Percentiles rank a stretch among this genome's conserved stretches.
Conservation (phyloP, 2,888 invertebrate species). For the Calameuta filiformis region DNA sequence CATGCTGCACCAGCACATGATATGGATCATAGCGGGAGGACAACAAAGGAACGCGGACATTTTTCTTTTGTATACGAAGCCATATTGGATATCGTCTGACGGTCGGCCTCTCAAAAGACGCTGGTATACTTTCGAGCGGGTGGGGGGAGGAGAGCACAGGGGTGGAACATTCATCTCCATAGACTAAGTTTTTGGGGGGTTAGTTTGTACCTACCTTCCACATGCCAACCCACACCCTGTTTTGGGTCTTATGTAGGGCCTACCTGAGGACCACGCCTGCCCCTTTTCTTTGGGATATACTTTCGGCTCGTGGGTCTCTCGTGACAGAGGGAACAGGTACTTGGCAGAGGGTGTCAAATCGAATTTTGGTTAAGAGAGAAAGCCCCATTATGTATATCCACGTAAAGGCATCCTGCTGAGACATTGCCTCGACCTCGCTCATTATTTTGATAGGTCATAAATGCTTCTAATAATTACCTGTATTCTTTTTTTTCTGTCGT, state of each 20-base stretch:
- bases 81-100: slow-evolving; percentile 29
- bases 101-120: slow-evolving; percentile 36
- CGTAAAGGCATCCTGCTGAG: not conserved
- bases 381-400: slow-evolving; percentile 4
- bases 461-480: slow-evolving; percentile 7
- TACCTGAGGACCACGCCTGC: slow-evolving; percentile 51
- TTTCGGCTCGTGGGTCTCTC: slow-evolving; percentile 10
- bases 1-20: not conserved
- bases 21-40: slow-evolving; percentile 18
- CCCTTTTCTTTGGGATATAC: slow-evolving; percentile 3
- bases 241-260: slow-evolving; percentile 14
- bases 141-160: slow-evolving; percentile 23
- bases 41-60: slow-evolving; percentile 21
- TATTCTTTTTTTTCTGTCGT: not conserved
- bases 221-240: slow-evolving; percentile 23
- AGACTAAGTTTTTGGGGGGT: slow-evolving; percentile 37
- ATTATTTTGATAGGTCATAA: slow-evolving; percentile 8
- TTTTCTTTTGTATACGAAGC: slow-evolving; percentile 27
- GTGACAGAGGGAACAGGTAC: slow-evolving; percentile 15
- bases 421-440: slow-evolving; percentile 4
- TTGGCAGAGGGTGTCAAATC: slow-evolving; percentile 16
- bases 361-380: slow-evolving; percentile 6
- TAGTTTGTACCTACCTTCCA: slow-evolving; percentile 25
- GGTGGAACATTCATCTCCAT: slow-evolving; percentile 46
- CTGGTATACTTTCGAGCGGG: slow-evolving; percentile 24